These are phyloP conservation scores for Champsocephalus gunnari DNA, from an alignment of 2,797 vertebrate species.

Conservation along the genomic window DNA sequence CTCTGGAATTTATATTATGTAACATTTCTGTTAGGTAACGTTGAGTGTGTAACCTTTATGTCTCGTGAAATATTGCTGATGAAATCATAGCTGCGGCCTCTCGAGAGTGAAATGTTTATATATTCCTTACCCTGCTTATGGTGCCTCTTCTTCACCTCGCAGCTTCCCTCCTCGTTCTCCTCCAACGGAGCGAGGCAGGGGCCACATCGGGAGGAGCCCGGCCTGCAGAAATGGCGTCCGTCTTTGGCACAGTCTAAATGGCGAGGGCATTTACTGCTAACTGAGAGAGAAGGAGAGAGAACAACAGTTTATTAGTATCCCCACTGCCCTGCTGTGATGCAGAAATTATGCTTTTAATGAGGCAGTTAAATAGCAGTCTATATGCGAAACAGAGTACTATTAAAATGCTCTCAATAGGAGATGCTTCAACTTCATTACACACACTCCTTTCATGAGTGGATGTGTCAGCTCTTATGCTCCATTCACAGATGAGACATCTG, in stretches of 20 bases:
- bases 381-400: background rate
- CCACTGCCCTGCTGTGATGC: background rate
- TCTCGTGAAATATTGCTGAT: background rate
- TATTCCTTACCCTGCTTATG: constrained; percentile 73
- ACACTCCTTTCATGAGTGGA: constrained; percentile 1
- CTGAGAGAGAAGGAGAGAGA: constrained; percentile 25
- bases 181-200: constrained; percentile 83
- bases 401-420: constrained; percentile 15
- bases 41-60: background rate
- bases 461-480: constrained; percentile 3
- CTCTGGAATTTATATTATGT: too few relatives aligned
- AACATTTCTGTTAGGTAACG: too few relatives aligned
- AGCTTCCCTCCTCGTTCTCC: constrained; percentile 82
- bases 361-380: background rate
- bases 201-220: constrained; percentile 83
- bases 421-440: background rate
- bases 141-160: constrained; percentile 56
- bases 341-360: constrained; percentile 14
- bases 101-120: background rate
- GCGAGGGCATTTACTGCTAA: constrained; percentile 81
- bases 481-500: constrained; percentile 26
- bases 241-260: constrained; percentile 85
- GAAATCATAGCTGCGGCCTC: background rate
- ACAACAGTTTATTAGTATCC: constrained; percentile 7
- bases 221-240: constrained; percentile 80